Evolutionary conservation across 2,888 invertebrate species (phyloP), one percentile per base, ranked within the genome.

Genomic region (Drosophila ustulata): DNA sequence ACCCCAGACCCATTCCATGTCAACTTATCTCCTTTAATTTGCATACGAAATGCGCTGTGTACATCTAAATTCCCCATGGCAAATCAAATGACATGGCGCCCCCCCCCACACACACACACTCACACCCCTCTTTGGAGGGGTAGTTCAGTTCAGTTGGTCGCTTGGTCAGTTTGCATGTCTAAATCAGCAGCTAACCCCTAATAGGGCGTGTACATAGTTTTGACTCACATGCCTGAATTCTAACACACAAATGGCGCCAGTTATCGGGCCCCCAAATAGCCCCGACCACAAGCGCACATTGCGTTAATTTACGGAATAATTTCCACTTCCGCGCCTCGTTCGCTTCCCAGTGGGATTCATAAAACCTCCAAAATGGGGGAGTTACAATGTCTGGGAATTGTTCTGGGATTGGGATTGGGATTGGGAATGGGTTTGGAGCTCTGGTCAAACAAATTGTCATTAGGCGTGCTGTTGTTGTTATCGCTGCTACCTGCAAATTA

Each of bases 21-120:
- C 72, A 66, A 71, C 82, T 87, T 89, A 90, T 82, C 90, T 80
- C 75, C 80, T 81, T 90, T 90, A 91, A 91, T 90, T 91, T 90
- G 87, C 91, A 90, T 90, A 90, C 78, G 85, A 90, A 90, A 89
- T 85, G 88, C 75, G 84, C 72, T 67, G 34, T 71, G 85, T 70
- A 78, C 78, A 78, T 59, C 72, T 69, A 78, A 76, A 82, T 80
- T 71, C 87, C 86, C 71, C 61, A 61, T 52, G 67, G 88, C 85
- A 82, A 82, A 82, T 79, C 88, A 87, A 82, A 81, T 87, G 82
- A 78, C 82, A 81, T 82, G 82, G 55, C 75, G 67, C 32, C 50
- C 32, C 3, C 7, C 32, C 39, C 58, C n/a, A n/a, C n/a, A 18
- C 13, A 32, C 11, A n/a, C 18, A 18, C 18, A 32, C 7, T n/a